These are phyloP conservation scores for Clivina fossor DNA, from an alignment of 2,888 invertebrate genomes.

Conservation along the genomic window DNA sequence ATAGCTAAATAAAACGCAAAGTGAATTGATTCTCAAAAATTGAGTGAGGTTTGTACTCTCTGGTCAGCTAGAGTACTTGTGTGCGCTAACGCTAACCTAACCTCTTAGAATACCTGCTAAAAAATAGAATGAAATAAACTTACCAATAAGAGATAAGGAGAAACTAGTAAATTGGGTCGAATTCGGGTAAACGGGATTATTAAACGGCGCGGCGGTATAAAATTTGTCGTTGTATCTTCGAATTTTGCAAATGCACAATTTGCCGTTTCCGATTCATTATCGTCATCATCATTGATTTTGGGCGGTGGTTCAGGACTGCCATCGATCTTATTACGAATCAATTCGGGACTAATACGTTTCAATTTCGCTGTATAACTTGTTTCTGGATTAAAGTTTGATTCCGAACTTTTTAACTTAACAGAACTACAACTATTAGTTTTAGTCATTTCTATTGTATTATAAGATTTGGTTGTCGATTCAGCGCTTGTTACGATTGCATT, in stretches of 20 bases:
- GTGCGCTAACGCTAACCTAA: no score
- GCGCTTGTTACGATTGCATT: no score
- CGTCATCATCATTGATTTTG: background rate
- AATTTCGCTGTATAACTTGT: conserved; percentile 5
- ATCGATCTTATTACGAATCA: background rate
- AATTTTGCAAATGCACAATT: conserved; percentile 27
- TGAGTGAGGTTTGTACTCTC: no score
- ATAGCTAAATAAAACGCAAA: no score
- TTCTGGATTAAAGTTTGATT: conserved; percentile 46
- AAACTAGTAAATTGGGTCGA: conserved; percentile 49
- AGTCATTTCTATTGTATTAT: no score
- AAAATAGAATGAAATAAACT: conserved; percentile 35
- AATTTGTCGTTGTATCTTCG: conserved; percentile 46
- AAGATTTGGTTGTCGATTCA: no score
- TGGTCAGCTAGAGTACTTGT: no score
- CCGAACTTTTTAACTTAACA: no score
- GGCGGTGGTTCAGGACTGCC: background rate
- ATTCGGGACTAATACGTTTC: background rate
- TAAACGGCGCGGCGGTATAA: conserved; percentile 54
- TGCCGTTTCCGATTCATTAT: background rate
- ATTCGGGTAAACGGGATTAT: conserved; percentile 54
- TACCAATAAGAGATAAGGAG: conserved; percentile 50
- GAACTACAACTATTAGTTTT: no score
- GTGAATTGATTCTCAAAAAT: no score
- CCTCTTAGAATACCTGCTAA: no score